Base-by-base conservation (phyloP, 1,140 invertebrate genomes). In the Charaxes varanes region DNA sequence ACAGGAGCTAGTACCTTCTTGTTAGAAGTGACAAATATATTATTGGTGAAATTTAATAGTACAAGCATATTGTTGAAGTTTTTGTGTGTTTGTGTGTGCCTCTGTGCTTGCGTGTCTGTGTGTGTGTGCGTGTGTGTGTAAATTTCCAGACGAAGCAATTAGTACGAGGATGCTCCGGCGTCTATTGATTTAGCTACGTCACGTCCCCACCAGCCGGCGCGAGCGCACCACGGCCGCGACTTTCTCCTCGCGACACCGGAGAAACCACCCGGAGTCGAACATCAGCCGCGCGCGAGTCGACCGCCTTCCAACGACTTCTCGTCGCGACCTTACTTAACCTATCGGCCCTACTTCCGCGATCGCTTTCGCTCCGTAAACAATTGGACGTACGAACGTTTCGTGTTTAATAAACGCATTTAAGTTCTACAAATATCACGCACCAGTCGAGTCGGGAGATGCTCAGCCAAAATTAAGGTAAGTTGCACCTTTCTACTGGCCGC, bases 211-310 rank as follows among this genome's bases (percentile, higher is more conserved):
- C 65, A 65, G 68, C 66, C 64, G 54, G 47, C 56, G 62, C 69
- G 48, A 46, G 65, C 62, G 57, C 65, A 48, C 70, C 72, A 79
- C 67, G 72, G 78, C 67, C 74, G 65, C 67, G 63, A 82, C 78
- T 82, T 82, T 82, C 78, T 82, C 78, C 72, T 73, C 68, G 72
- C 71, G 72, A 80, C 76, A 80, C 69, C 44, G 61, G 71, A 63
- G 73, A 69, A 66, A 74, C 73, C 52, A 52, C 49, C 46, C 53
- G 45, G 71, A 78, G 72, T 78, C 68, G 59, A 50, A 61, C 45
- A 58, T 63, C 48, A 67, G 43, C 62, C 59, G 70, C 72, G 66
- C 61, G 66, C 68, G 58, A 61, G 69, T 48, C 62, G 53, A 71
- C 47, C 71, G 67, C 41, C 61, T 67, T 60, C 33, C n/a, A 31